Evolutionary conservation across 2,113 vertebrate genomes (phyloP).

Genomic region (Gopherus evgoodei): DNA sequence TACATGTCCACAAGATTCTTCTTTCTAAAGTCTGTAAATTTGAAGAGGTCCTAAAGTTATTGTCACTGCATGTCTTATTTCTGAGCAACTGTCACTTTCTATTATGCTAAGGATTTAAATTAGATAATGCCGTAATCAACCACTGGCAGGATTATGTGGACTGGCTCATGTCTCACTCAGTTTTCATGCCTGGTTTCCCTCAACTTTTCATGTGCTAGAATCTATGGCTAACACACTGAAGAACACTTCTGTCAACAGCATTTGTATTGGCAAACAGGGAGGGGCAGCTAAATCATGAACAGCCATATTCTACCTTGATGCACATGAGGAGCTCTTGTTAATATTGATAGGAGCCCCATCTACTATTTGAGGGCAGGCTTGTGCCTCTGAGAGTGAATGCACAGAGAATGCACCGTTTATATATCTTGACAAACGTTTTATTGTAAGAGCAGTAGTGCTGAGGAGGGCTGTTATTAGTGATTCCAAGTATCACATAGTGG

Average conservation of each 20-base stretch:
- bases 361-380: background rate
- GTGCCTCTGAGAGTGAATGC: background rate
- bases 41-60: background rate
- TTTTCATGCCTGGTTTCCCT: background rate
- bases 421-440: background rate
- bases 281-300: background rate
- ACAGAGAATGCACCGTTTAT: background rate
- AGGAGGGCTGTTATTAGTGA: background rate
- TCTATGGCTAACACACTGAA: background rate
- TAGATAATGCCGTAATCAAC: background rate
- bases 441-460: background rate
- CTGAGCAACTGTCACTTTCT: background rate
- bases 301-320: background rate
- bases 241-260: background rate
- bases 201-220: background rate
- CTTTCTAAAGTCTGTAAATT: background rate
- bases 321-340: background rate
- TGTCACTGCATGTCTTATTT: background rate
- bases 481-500: background rate
- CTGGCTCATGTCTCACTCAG: background rate
- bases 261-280: background rate
- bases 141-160: background rate
- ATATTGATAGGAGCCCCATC: background rate
- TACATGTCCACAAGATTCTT: background rate
- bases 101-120: background rate